Base-by-base conservation (phyloP, 2,113 vertebrate species). In the Oostethus manadensis region DNA sequence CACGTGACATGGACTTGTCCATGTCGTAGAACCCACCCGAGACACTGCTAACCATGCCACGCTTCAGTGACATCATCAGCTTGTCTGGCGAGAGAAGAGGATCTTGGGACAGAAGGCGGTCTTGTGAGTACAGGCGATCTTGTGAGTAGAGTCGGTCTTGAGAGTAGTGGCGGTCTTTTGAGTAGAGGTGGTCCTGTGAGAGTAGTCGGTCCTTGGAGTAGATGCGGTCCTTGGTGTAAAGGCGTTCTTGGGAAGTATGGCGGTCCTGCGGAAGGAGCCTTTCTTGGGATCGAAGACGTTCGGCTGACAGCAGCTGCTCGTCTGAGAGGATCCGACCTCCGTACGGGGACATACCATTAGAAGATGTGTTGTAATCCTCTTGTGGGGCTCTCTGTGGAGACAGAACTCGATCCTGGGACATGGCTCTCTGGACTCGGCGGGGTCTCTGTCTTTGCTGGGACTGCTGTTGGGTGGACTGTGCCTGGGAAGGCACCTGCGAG, bases 341-440 rank as follows among this genome's bases (percentile, higher is more conserved):
- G 0, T 95, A 96, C 0, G 80, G 78, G 16, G 89, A 87, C 61
- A 84, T 78, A 73, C 90, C 65, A 80, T 94, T 0, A 83, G 91
- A 87, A 6, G 83, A 92, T 68, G 71, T 70, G 80, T 87, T 85
- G 48, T 94, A 96, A 33, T 97, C 94, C 22, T 93, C 92, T 0
- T 90, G 86, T 46, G 91, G 88, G 65, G 85, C 81, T 66, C 90
- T 90, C 71, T 92, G 87, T 0, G 93, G 94, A 50, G 95, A 95
- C 71, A 98, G 85, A 56, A 97, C 96, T 0, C 95, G 91, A 85
- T 99, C 96, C 84, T 99, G 96, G 56, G 96, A 98, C 96, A 98
- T 98, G 86, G 96, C 97, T 77, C 97, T 85, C 62, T 97, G 92
- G 58, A 96, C 95, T 0, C 94, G 89, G 8, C 92, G 93, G 1